Conservation (phyloP, 2,113 vertebrate species). For the Bubalus kerabau region DNA sequence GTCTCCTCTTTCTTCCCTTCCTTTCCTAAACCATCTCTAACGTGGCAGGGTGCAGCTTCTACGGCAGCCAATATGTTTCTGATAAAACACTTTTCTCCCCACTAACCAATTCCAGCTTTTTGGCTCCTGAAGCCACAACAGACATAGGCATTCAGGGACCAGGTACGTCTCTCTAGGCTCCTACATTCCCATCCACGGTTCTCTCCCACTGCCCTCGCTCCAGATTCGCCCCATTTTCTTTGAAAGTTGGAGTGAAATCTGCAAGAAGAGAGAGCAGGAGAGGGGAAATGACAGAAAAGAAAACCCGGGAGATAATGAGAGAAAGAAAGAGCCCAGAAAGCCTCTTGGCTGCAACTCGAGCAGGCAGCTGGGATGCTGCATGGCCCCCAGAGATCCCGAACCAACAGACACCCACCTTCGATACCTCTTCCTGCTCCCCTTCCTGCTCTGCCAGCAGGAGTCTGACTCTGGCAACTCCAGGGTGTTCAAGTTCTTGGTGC, state of each 20-base stretch:
- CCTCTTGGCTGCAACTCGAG: accelerated
- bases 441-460: constrained; percentile 54
- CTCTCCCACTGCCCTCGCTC: accelerated
- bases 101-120: constrained; percentile 79
- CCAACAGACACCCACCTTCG: constrained; percentile 71
- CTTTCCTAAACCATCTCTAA: constrained; percentile 24
- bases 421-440: constrained; percentile 46
- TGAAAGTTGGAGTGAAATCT: neutral
- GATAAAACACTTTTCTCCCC: constrained; percentile 73
- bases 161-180: constrained; percentile 53
- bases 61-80: constrained; percentile 80
- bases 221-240: neutral
- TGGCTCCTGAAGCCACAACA: constrained; percentile 73
- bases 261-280: neutral
- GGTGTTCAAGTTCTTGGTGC: neutral
- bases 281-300: neutral
- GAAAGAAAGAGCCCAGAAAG: neutral
- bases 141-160: constrained; percentile 28
- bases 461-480: neutral
- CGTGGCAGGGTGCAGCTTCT: constrained; percentile 34
- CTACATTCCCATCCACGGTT: neutral
- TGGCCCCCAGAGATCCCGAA: accelerated
- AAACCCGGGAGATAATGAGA: neutral
- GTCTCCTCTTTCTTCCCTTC: neutral
- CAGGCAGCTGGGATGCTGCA: accelerated